Conservation (phyloP, 64 coral and sea anemone genomes). For the Stichodactyla mertensii region DNA sequence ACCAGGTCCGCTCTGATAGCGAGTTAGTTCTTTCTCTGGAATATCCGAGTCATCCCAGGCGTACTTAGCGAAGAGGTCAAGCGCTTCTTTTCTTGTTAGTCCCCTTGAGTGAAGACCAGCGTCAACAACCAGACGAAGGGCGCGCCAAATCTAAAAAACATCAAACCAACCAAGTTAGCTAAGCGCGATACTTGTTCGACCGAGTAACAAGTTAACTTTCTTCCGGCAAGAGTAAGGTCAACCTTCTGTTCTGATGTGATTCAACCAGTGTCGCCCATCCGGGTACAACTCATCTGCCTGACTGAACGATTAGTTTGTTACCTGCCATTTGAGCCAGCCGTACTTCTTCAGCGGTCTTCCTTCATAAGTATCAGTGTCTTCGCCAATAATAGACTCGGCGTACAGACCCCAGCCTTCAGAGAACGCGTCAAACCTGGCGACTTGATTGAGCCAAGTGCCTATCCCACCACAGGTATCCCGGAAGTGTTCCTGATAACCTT, state of each 20-base stretch:
- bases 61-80: constrained; percentile 77
- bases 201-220: too few species aligned
- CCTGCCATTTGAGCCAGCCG: constrained; percentile 94
- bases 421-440: constrained; percentile 47
- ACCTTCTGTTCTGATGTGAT: too few species aligned
- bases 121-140: constrained; percentile 76
- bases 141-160: constrained; percentile 80
- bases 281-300: not conserved
- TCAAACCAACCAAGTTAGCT: not conserved
- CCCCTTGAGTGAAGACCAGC: constrained; percentile 79
- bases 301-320: not conserved
- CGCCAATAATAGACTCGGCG: constrained; percentile 58
- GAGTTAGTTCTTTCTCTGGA: constrained; percentile 76
- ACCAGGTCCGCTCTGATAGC: constrained; percentile 79
- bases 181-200: too few species aligned
- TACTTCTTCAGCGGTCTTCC: constrained; percentile 59
- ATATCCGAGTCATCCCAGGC: constrained; percentile 93
- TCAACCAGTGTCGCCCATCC: too few species aligned
- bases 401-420: constrained; percentile 88
- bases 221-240: too few species aligned
- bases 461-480: constrained; percentile 64
- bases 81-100: constrained; percentile 51
- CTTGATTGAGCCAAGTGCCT: constrained; percentile 58
- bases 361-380: constrained; percentile 70
- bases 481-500: constrained; percentile 87